Evolutionary conservation across 2,888 invertebrate genomes (phyloP), one percentile per base, ranked within the genome.

Genomic region (Pasiphila rectangulata): DNA sequence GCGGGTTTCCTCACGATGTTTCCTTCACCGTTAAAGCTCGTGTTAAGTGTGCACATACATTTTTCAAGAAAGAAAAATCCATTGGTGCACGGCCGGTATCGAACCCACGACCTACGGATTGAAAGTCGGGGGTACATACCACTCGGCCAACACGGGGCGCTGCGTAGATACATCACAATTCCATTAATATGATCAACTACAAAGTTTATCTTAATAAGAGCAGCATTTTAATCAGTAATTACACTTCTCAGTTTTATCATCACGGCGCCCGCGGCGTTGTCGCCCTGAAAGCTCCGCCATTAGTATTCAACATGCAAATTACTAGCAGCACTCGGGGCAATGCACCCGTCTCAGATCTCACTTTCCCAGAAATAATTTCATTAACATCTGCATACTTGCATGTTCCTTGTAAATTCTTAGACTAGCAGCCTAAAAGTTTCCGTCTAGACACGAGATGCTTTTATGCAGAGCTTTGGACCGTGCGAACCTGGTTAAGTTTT

Each of bases 271-370:
- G 67, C 61, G 54, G 54, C 56, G 65, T 71, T 79, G 80, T 80
- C 78, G 67, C 74, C 64, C 55, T 66, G 69, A 75, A 74, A 73
- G 72, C 73, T 69, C 61, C 64, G 68, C 79, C 82, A 82, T 85
- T 85, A 84, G 76, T 78, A 85, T 85, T 83, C 86, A 85, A 79
- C 83, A 86, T 86, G 86, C 79, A 84, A 84, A 86, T 86, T 81
- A 75, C 73, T 69, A 62, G 64, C 61, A 72, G 73, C 80, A 75
- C 74, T 78, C 67, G 70, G 85, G 77, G 75, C 84, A 71, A 69
- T 77, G 83, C 82, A 75, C 85, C 75, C 83, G 73, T 75, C 81
- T 75, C 79, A 73, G 76, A 79, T 79, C 79, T 79, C 75, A 79
- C 80, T 83, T 85, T 85, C 83, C 72, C 77, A 83, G 83, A 83